Conservation (phyloP, 2,113 vertebrate genomes). For the Geococcyx californianus region DNA sequence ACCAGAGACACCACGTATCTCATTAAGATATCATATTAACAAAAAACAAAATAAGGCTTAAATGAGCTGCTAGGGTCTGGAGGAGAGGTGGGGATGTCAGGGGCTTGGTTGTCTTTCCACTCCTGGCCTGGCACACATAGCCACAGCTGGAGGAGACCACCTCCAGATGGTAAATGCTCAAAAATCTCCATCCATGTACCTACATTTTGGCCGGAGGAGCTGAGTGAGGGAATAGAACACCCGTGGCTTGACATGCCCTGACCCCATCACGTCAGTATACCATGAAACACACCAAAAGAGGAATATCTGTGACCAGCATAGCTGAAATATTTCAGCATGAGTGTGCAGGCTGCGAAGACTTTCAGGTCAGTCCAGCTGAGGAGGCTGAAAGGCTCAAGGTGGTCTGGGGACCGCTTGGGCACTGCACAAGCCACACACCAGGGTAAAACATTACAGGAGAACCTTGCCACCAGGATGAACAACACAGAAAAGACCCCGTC, state of each 20-base stretch:
- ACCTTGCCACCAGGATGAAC: not conserved
- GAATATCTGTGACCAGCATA: not conserved
- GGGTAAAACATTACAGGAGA: not conserved
- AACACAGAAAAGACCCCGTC: not conserved
- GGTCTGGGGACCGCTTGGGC: not conserved
- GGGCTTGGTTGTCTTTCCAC: not conserved
- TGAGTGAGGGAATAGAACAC: not conserved
- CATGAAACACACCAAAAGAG: not conserved
- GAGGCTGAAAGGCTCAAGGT: not conserved
- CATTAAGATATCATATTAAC: not conserved
- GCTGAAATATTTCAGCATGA: not conserved
- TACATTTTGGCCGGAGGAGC: not conserved
- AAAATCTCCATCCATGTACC: accelerated
- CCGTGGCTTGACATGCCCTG: not conserved
- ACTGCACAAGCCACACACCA: not conserved
- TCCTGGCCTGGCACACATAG: not conserved
- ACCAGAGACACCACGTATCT: accelerated
- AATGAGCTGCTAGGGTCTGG: not conserved
- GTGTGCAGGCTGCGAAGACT: not conserved
- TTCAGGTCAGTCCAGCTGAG: not conserved
- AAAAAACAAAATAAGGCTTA: not conserved
- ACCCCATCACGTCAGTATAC: not conserved
- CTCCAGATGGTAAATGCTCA: not conserved
- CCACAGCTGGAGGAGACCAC: not conserved
- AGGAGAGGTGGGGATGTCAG: not conserved